Evolutionary conservation across 2,113 vertebrate genomes (phyloP), one percentile per base, ranked within the genome.

Genomic region (Anguilla rostrata): DNA sequence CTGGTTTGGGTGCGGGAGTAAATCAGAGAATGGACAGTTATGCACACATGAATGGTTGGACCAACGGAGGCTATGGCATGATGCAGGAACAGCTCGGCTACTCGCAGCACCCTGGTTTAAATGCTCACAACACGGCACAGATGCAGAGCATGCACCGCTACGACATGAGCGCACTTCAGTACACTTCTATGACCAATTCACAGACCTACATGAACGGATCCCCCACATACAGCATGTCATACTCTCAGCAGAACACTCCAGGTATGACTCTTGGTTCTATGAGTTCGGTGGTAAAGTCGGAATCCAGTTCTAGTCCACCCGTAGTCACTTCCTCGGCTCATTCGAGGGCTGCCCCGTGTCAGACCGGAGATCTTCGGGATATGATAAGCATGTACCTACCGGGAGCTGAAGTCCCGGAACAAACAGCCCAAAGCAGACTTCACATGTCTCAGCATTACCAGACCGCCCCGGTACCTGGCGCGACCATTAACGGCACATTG

Each of bases 381-480:
- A 99, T 99, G 98, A 99, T 99, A 97, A 99, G 98, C 96, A 99
- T 99, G 98, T 99, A 99, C 95, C 96, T 99, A 90, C 98, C 98
- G 87, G 97, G 97, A 88, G 97, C 98, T 91, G 98, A 99, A 91
- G 98, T 98, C 89, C 96, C 97, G 86, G 98, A 99, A 92, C 97
- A 97, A 89, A 95, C 92, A 90, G 97, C 97, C 92, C 98, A 98
- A 94, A 98, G 97, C 96, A 97, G 98, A 98, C 97, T 99, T 90
- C 98, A 99, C 94, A 98, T 99, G 97, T 96, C 98, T 91, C 97
- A 98, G 89, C 98, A 99, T 91, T 99, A 99, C 96, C 98, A 99
- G 97, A 98, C 97, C 95, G 94, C 98, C 90, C 96, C 97, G 92
- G 98, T 98, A 93, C 97, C 98, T 84, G 98, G 98, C 92, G 97